Base-by-base conservation (phyloP, 2,797 vertebrate species). In the Chelon auratus region DNA sequence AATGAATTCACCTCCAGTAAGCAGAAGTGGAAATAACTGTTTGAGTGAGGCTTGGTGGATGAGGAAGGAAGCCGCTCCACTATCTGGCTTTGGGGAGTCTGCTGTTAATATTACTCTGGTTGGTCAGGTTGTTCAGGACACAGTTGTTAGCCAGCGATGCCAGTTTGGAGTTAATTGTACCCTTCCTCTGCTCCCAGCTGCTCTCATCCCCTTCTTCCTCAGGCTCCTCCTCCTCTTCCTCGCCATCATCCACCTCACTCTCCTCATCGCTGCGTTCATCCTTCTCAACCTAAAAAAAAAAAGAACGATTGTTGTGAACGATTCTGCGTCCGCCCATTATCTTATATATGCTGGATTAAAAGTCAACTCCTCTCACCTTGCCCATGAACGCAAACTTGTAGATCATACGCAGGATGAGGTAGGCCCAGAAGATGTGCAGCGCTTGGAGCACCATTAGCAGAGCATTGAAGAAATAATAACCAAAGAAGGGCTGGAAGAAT, bases 401-500 rank as follows among this genome's bases (percentile, higher is more conserved):
- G 81, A 97, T 75, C 97, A 99, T 98, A n/a, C 93, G 95, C 52
- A 98, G 86, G 82, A 99, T 97, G 20, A 99, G 92, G 64, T 90
- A 95, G 12, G 96, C 96, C 98, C 97, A 99, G 92, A 97, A 99
- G 71, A 97, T 9, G 30, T 99, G 97, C 33, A 99, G 93, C 1
- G 91, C 54, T 85, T 98, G 97, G 43, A 99, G 95, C 40, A 93
- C 62, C 11, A 94, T 51, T 75, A 99, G 93, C 4, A 99, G 94
- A 2, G 1, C 3, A 8, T 98, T 97, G 88, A 98, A 93, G 54
- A 99, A 95, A 82, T 98, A 99, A 85, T 98, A 99, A 75, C 94
- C 96, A 1, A 94, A 94, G 91, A 97, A 99, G 3, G 97, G 95
- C 0, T 92, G 20, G 47, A 89, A 94, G 74, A 92, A 89, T 47